Evolutionary conservation across 2,113 vertebrate species (phyloP).

Genomic region (Gasterosteus aculeatus): DNA sequence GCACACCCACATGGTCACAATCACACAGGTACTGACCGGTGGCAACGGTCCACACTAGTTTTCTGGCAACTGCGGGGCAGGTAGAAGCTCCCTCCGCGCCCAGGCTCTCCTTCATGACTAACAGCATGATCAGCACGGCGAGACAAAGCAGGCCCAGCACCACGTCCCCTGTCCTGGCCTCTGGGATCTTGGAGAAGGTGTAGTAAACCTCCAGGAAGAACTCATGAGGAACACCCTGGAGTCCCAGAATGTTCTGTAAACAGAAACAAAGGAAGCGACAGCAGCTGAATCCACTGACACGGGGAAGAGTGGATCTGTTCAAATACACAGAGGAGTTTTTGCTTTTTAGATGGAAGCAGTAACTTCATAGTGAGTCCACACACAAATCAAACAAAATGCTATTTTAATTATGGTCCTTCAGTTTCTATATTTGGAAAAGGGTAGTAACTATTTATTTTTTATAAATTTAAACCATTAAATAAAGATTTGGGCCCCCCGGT

Average conservation of each 20-base stretch:
- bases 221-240: conserved; percentile 85
- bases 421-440: not conserved
- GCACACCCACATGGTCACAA: not conserved
- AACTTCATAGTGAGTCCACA: not conserved
- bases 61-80: conserved; percentile 68
- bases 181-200: conserved; percentile 83
- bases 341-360: not conserved
- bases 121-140: conserved; percentile 78
- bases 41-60: conserved; percentile 83
- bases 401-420: not conserved
- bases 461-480: not conserved
- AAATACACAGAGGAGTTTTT: not conserved
- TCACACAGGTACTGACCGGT: conserved; percentile 83
- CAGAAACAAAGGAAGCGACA: not conserved
- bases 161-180: conserved; percentile 87
- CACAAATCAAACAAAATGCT: not conserved
- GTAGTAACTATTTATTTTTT: not conserved
- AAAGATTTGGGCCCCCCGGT: not conserved
- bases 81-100: conserved; percentile 12
- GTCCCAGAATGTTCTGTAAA: conserved; percentile 91
- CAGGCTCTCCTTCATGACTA: conserved; percentile 82
- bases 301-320: not conserved
- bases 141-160: conserved; percentile 87
- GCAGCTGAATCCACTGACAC: not conserved
- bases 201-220: conserved; percentile 91